These are phyloP conservation scores for Callaeas wilsoni DNA, from an alignment of 2,113 vertebrate species.

Conservation along the genomic window DNA sequence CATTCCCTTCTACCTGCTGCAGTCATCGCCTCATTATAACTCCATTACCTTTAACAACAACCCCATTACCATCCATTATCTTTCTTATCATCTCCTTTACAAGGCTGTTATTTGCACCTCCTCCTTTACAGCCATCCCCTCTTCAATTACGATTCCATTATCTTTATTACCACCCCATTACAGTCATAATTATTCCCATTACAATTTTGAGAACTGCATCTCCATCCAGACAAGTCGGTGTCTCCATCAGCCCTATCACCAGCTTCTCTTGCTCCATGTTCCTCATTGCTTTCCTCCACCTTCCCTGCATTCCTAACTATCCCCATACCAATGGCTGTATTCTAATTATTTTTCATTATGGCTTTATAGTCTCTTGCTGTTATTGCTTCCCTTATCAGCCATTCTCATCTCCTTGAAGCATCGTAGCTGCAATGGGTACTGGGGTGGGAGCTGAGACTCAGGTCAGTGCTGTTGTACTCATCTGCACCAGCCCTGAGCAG, in stretches of 20 bases:
- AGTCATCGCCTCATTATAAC: conserved; percentile 67
- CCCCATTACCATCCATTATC: conserved; percentile 69
- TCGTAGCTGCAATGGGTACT: background rate
- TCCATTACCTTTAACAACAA: conserved; percentile 70
- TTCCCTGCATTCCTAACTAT: background rate
- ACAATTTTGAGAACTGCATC: conserved; percentile 50
- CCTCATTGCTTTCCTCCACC: background rate
- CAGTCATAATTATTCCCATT: conserved; percentile 71
- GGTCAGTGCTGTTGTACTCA: background rate
- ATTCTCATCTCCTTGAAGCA: background rate
- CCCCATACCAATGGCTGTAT: background rate
- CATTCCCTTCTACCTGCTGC: conserved; percentile 16
- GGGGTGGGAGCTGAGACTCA: background rate
- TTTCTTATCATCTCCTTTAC: conserved; percentile 56
- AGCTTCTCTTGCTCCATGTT: background rate
- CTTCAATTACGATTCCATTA: conserved; percentile 75
- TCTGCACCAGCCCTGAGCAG: background rate
- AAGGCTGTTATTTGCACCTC: conserved; percentile 65
- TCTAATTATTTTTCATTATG: conserved; percentile 37
- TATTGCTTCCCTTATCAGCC: background rate
- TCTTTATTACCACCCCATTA: conserved; percentile 69
- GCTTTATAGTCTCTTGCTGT: background rate
- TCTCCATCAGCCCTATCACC: background rate
- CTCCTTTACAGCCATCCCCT: conserved; percentile 65
- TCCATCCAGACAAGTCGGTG: conserved; percentile 5